A percentile compares a stretch with the other conserved stretches of the same genome.
These are phyloP conservation scores for Dicycla oo DNA, from an alignment of 2,888 invertebrate genomes.

Conservation along the genomic window DNA sequence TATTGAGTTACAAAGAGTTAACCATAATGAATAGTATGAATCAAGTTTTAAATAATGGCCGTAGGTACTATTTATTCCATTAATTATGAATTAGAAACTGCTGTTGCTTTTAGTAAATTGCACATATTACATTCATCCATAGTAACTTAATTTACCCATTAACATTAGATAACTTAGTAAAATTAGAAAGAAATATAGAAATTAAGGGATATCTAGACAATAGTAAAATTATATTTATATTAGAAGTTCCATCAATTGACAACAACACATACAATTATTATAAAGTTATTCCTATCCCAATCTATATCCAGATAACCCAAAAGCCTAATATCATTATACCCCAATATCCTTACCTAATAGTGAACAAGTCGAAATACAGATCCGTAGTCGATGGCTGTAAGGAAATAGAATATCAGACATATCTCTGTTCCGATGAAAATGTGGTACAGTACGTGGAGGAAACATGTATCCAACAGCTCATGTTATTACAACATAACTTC, in stretches of 20 bases:
- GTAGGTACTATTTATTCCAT: too few relatives aligned
- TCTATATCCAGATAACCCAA: not conserved
- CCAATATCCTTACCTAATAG: not conserved
- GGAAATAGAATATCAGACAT: conserved; percentile 2
- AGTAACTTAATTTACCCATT: not conserved
- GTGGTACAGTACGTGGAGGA: too few relatives aligned
- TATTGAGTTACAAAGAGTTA: too few relatives aligned
- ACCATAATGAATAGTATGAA: too few relatives aligned
- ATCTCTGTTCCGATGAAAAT: conserved; percentile 4
- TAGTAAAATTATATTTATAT: not conserved
- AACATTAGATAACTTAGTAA: conserved; percentile 7
- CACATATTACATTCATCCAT: not conserved
- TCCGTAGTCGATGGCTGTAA: not conserved
- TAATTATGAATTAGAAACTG: too few relatives aligned
- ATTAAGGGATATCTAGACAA: not conserved
- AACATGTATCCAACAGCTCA: not conserved
- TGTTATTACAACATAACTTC: too few relatives aligned
- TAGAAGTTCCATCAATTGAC: not conserved
- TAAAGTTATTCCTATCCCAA: conserved; percentile 2
- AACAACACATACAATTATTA: not conserved
- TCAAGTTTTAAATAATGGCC: too few relatives aligned
- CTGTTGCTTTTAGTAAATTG: too few relatives aligned
- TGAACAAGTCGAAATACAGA: conserved; percentile 12
- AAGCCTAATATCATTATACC: not conserved
- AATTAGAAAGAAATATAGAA: not conserved